Base-by-base conservation (phyloP, 2,113 vertebrate species). In the Pseudolaguvia tuberculata region DNA sequence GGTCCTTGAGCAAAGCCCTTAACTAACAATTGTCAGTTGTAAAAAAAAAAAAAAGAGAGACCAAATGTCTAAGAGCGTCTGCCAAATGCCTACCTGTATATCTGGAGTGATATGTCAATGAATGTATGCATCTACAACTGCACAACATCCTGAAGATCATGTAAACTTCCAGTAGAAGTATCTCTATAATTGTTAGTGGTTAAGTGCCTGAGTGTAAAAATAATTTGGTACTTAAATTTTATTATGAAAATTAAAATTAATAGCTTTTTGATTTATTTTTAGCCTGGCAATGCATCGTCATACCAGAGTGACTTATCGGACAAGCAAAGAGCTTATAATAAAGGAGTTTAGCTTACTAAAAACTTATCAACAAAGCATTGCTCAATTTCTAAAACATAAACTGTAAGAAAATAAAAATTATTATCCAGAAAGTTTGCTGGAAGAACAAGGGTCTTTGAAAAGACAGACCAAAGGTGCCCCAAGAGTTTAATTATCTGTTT, bases 61-160 rank as follows among this genome's bases (percentile, higher is more conserved):
- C n/a, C n/a, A n/a, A n/a, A n/a, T n/a, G n/a, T n/a, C n/a, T n/a
- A n/a, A n/a, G n/a, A n/a, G n/a, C n/a, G n/a, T n/a, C n/a, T n/a
- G n/a, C n/a, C n/a, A n/a, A n/a, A n/a, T n/a, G n/a, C n/a, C n/a
- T n/a, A n/a, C n/a, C n/a, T n/a, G n/a, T n/a, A n/a, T n/a, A n/a
- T n/a, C n/a, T n/a, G n/a, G n/a, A n/a, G n/a, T n/a, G n/a, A n/a
- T n/a, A n/a, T n/a, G n/a, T 75, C 13, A 57, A 56, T 67, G 62
- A 67, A 25, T 56, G 48, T 52, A 47, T 10, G 21, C 58, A 18
- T 15, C 23, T 47, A 7, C 27, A 61, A 74, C 50, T 74, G 72
- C 58, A 52, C 12, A 74, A 17, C 31, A 39, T 31, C 25, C 50
- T 18, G 50, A 31, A 52, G 48, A 31, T 67, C 3, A 3, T 48